A percentile compares a stretch with the other conserved stretches of the same genome.
These are phyloP conservation scores for Cephus nigrinus DNA, from an alignment of 2,888 invertebrate genomes.

Conservation along the genomic window DNA sequence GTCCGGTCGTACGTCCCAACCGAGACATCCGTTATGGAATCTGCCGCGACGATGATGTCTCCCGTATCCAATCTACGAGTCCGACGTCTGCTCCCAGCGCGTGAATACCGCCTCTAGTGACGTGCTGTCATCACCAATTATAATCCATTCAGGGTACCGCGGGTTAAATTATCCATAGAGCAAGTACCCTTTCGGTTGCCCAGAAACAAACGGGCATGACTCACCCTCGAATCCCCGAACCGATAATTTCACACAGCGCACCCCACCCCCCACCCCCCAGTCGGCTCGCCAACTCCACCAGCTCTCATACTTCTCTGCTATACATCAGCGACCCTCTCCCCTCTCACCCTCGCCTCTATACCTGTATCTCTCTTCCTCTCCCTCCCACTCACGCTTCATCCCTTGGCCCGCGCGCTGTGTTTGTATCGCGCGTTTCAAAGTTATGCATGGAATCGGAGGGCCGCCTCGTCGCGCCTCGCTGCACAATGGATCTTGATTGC, in stretches of 20 bases:
- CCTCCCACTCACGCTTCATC: constrained; percentile 11
- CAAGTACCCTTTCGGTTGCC: constrained; percentile 10
- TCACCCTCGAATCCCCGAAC: constrained; percentile 34
- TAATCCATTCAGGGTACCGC: constrained; percentile 56
- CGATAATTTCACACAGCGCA: background rate
- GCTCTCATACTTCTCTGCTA: no score
- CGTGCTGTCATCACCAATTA: constrained; percentile 62
- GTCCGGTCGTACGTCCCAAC: no score
- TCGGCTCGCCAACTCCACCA: no score
- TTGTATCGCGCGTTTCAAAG: constrained; percentile 20
- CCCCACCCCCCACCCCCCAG: background rate
- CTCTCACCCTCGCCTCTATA: no score
- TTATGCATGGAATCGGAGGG: constrained; percentile 22
- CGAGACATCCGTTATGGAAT: no score
- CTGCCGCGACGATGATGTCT: background rate
- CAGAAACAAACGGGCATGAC: constrained; percentile 46
- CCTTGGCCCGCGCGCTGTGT: constrained; percentile 17
- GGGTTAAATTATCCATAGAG: constrained; percentile 58
- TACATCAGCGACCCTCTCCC: no score
- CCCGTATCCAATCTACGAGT: constrained; percentile 4
- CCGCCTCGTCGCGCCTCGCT: constrained; percentile 26
- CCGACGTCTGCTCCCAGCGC: constrained; percentile 5
- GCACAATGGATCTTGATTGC: constrained; percentile 34
- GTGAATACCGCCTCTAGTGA: constrained; percentile 27
- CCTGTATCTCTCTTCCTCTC: constrained; percentile 19